A percentile compares a stretch with the other conserved stretches of the same genome.
phyloP scores from a whole-genome alignment of 2,797 vertebrate genomes.

The Sphaeramia orbicularis region DNA sequence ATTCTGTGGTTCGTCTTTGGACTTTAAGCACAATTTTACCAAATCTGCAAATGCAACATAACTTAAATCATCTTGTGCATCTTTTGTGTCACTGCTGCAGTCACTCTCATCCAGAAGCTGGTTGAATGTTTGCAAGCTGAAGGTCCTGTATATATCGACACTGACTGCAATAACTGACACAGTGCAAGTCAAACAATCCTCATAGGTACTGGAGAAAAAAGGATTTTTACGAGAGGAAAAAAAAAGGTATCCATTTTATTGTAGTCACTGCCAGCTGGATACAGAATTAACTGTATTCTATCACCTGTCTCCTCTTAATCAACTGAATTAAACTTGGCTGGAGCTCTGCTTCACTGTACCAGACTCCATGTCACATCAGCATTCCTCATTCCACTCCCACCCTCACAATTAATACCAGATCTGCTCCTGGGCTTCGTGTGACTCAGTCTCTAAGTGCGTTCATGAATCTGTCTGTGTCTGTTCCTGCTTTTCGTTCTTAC shows the following conservation, averaged over 20 bases:
- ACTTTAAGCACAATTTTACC: not conserved
- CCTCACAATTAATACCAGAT: slow-evolving; percentile 60
- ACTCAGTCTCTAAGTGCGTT: slow-evolving; percentile 14
- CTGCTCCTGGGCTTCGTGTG: slow-evolving; percentile 44
- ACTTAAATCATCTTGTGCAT: slow-evolving; percentile 1
- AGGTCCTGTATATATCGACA: slow-evolving; percentile 19
- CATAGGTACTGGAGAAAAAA: slow-evolving; percentile 24
- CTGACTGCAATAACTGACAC: slow-evolving; percentile 30
- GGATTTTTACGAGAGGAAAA: slow-evolving; percentile 2
- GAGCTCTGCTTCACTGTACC: slow-evolving; percentile 46
- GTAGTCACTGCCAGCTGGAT: slow-evolving; percentile 29
- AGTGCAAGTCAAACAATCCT: slow-evolving; percentile 21
- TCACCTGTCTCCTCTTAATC: slow-evolving; percentile 65
- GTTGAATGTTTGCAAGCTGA: slow-evolving; percentile 12
- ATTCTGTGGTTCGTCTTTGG: not conserved
- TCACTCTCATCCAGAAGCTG: slow-evolving; percentile 7
- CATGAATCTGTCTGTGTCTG: slow-evolving; percentile 22
- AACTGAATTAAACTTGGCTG: slow-evolving; percentile 58
- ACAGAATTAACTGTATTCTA: slow-evolving; percentile 57
- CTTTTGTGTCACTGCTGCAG: slow-evolving; percentile 1
- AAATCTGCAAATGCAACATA: slow-evolving; percentile 2
- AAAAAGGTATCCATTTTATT: slow-evolving; percentile 17
- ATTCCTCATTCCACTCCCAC: slow-evolving; percentile 55
- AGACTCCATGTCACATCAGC: slow-evolving; percentile 67
- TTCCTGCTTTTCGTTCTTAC: slow-evolving; percentile 21